phyloP scores from a whole-genome alignment of 2,113 vertebrate species.

The Heteronetta atricapilla region DNA sequence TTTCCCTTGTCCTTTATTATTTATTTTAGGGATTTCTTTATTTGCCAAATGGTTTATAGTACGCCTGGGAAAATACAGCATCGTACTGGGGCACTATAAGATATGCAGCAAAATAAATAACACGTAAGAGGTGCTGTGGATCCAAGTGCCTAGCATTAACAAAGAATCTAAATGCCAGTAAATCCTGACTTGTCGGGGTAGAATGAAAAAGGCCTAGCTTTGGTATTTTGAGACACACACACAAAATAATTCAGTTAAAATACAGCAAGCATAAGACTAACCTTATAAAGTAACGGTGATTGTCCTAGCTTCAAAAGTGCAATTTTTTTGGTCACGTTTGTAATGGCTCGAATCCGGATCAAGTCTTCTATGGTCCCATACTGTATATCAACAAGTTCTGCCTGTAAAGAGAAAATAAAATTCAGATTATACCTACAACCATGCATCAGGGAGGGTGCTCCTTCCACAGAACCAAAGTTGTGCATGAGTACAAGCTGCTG shows the following conservation, averaged over 20 bases:
- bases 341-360: slow-evolving; percentile 71
- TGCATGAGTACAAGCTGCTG: accelerated
- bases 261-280: slow-evolving; percentile 55
- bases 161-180: not conserved
- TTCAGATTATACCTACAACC: not conserved
- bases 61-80: not conserved
- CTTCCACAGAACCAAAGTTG: not conserved
- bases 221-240: not conserved
- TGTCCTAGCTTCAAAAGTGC: slow-evolving; percentile 91
- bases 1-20: not conserved
- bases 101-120: not conserved
- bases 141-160: not conserved
- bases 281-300: slow-evolving; percentile 91
- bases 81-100: not conserved
- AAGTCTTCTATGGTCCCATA: slow-evolving; percentile 87
- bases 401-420: slow-evolving; percentile 73
- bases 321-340: slow-evolving; percentile 85
- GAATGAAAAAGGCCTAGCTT: not conserved
- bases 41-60: not conserved
- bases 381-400: slow-evolving; percentile 88
- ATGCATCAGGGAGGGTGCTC: not conserved
- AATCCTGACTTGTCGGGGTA: not conserved
- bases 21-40: not conserved
- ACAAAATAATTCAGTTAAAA: not conserved
- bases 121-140: not conserved